Conservation (phyloP, 2,888 invertebrate species). For the Dione vanillae region DNA sequence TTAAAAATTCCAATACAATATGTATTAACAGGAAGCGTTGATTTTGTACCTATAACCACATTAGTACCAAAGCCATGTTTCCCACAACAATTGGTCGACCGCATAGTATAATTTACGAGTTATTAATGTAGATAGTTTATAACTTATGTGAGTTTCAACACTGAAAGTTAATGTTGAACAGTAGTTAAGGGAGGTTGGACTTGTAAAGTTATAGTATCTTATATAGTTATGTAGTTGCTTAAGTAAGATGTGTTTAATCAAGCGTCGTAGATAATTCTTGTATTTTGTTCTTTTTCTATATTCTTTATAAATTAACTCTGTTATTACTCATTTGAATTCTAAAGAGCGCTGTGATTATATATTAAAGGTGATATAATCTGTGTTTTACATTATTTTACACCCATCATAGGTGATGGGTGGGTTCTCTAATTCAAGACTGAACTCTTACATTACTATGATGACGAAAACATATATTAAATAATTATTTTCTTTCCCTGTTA, state of each 20-base stretch:
- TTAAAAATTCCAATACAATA: background rate
- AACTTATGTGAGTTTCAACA: slow-evolving; percentile 36
- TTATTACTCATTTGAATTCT: no score
- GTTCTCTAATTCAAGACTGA: no score
- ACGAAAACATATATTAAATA: no score
- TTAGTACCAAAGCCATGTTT: slow-evolving; percentile 5
- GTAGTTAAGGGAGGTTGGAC: slow-evolving; percentile 37
- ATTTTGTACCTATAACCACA: slow-evolving; percentile 2
- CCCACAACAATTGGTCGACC: slow-evolving; percentile 9
- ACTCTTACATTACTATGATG: no score
- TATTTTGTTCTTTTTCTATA: no score
- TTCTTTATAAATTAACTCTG: no score
- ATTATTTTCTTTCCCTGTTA: no score
- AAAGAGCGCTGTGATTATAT: no score
- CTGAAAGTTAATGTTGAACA: slow-evolving; percentile 39
- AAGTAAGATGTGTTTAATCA: background rate
- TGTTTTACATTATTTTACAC: no score
- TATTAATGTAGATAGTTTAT: slow-evolving; percentile 43
- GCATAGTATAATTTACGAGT: slow-evolving; percentile 36
- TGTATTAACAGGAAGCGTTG: background rate
- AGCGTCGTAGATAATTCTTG: no score
- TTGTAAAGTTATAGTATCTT: slow-evolving; percentile 20
- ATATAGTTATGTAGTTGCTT: slow-evolving; percentile 13
- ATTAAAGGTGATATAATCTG: no score
- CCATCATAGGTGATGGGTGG: no score